Evolutionary conservation across 2,113 vertebrate species (phyloP).

Genomic region (Eleginops maclovinus): DNA sequence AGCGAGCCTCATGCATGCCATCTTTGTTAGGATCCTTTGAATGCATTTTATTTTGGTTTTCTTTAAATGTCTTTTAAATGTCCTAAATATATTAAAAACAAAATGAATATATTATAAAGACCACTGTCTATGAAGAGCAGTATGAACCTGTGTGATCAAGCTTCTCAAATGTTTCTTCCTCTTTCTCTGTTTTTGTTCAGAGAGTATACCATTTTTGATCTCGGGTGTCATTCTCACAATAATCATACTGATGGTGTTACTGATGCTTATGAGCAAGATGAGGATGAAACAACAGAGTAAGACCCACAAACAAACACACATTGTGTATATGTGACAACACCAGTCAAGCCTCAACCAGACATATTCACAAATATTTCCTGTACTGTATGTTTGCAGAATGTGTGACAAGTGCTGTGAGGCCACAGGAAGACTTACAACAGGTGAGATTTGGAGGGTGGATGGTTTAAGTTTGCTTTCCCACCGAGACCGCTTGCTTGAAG

Average conservation of each 20-base stretch:
- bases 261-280: not conserved
- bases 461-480: not conserved
- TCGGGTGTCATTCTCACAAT: not conserved
- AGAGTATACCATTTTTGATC: not conserved
- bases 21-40: not conserved
- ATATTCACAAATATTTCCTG: not conserved
- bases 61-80: not conserved
- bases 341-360: not conserved
- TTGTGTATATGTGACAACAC: not conserved
- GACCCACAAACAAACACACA: not conserved
- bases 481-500: not conserved
- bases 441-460: not conserved
- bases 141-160: not conserved
- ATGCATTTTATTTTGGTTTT: no score
- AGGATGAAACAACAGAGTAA: constrained; percentile 6
- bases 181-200: constrained; percentile 15
- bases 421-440: not conserved
- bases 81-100: not conserved
- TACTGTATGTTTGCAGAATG: constrained; percentile 3
- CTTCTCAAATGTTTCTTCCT: not conserved
- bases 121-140: not conserved
- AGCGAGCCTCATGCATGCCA: not conserved
- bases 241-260: not conserved
- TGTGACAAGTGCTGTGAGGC: not conserved
- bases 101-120: not conserved